Base-by-base conservation (phyloP, 2,113 vertebrate species). In the Beaufortia kweichowensis region DNA sequence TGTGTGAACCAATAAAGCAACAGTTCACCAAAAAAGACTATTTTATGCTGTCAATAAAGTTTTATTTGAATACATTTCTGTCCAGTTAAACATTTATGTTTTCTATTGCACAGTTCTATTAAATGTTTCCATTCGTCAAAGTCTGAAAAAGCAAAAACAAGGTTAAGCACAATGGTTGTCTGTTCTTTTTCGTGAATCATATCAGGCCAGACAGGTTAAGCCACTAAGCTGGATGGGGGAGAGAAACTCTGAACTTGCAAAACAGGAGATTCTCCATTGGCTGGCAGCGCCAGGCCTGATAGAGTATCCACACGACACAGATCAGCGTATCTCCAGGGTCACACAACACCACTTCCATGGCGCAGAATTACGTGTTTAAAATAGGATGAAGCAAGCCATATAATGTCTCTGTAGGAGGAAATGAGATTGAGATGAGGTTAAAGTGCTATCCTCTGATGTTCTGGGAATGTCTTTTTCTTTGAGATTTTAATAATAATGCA, bases 141-240 rank as follows among this genome's bases (percentile, higher is more conserved):
- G 50, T 71, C 67, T 31, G 69, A 78, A 71, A 64, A 60, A 7
- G 31, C 33, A 28, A 79, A 81, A 68, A 62, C 79, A 84, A 81
- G 35, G 24, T 66, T 41, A 66, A 63, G 61, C 66, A 85, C 85
- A 86, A 80, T 80, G 71, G 17, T 35, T 39, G 62, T 75, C 79
- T 87, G 82, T 86, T 70, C 70, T 69, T 78, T 70, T 59, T 39
- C 35, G 55, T 79, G 85, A 85, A 57, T 87, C 82, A 71, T 50
- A 86, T 83, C 83, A 75, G 70, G 85, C 76, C 33, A 81, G 72
- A 86, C 79, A 78, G 76, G 87, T 83, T 80, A 21, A 74, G 46
- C 79, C 31, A 65, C 79, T 72, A 19, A 1, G 17, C 10, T 75
- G 23, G 78, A 74, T 75, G 79, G 68, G 79, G 68, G 80, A 68